Percentiles rank a stretch among this genome's conserved stretches.
phyloP scores from a whole-genome alignment of 2,113 vertebrate species.

The Bagarius yarrelli region DNA sequence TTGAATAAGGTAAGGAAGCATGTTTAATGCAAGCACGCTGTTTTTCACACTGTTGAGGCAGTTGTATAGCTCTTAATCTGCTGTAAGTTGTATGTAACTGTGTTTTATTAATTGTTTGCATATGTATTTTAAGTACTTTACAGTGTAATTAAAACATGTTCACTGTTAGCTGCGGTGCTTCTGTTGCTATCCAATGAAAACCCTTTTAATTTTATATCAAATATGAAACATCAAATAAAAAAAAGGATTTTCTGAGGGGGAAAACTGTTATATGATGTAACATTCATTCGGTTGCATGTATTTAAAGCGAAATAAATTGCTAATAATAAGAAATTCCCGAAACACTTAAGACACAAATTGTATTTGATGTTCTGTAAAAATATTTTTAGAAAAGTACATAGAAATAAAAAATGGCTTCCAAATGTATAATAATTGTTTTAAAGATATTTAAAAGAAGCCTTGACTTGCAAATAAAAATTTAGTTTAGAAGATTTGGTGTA shows the following conservation, averaged over 20 bases:
- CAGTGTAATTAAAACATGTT: not conserved
- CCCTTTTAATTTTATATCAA: not conserved
- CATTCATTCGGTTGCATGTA: too few relatives aligned
- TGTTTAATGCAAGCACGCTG: constrained; percentile 30
- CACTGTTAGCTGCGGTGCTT: not conserved
- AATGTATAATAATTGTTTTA: not conserved
- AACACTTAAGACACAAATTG: too few relatives aligned
- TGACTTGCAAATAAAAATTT: not conserved
- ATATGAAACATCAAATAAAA: not conserved
- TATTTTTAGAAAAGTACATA: too few relatives aligned
- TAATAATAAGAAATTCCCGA: too few relatives aligned
- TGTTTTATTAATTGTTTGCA: constrained; percentile 4
- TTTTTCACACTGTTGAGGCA: not conserved
- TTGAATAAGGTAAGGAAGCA: constrained; percentile 35
- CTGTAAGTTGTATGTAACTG: constrained; percentile 9
- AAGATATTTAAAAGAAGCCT: not conserved
- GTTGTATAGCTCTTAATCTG: constrained; percentile 33
- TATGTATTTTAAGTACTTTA: not conserved
- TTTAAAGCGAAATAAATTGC: too few relatives aligned
- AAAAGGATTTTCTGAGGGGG: not conserved
- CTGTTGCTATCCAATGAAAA: not conserved
- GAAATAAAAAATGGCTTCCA: not conserved
- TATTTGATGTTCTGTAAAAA: too few relatives aligned
- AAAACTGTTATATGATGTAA: too few relatives aligned
- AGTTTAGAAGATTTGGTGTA: not conserved